phyloP scores from a whole-genome alignment of 2,113 vertebrate species.

The Triplophysa dalaica region DNA sequence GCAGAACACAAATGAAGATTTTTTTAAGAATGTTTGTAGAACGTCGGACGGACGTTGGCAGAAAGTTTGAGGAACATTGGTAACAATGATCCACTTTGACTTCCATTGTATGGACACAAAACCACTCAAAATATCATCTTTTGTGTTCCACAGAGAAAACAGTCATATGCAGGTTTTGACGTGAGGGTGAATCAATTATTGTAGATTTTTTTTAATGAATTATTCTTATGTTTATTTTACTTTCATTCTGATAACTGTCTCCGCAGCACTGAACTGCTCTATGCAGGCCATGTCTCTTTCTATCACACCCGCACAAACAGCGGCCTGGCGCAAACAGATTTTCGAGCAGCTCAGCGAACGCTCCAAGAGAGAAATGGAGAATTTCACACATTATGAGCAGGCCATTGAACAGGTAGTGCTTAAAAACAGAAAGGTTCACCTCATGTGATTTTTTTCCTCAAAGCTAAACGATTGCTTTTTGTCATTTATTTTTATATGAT shows the following conservation, averaged over 20 bases:
- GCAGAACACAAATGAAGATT: too few relatives aligned
- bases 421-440: not conserved
- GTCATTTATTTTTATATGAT: not conserved
- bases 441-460: not conserved
- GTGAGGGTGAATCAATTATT: too few relatives aligned
- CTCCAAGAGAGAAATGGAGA: constrained; percentile 88
- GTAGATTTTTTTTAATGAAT: too few relatives aligned
- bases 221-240: too few relatives aligned
- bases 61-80: too few relatives aligned
- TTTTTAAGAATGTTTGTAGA: too few relatives aligned
- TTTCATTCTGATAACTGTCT: not conserved
- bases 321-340: constrained; percentile 91
- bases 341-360: constrained; percentile 92
- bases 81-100: too few relatives aligned
- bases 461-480: constrained; percentile 14
- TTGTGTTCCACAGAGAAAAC: too few relatives aligned
- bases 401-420: constrained; percentile 87
- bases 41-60: too few relatives aligned
- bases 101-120: too few relatives aligned
- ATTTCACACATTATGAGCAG: constrained; percentile 92
- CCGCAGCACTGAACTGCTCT: constrained; percentile 78
- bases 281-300: constrained; percentile 84
- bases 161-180: too few relatives aligned
- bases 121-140: too few relatives aligned
- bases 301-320: constrained; percentile 84